Percentiles rank a stretch among this genome's conserved stretches.
Evolutionary conservation across 2,797 vertebrate species (phyloP).

Genomic region (Cynopterus sphinx): DNA sequence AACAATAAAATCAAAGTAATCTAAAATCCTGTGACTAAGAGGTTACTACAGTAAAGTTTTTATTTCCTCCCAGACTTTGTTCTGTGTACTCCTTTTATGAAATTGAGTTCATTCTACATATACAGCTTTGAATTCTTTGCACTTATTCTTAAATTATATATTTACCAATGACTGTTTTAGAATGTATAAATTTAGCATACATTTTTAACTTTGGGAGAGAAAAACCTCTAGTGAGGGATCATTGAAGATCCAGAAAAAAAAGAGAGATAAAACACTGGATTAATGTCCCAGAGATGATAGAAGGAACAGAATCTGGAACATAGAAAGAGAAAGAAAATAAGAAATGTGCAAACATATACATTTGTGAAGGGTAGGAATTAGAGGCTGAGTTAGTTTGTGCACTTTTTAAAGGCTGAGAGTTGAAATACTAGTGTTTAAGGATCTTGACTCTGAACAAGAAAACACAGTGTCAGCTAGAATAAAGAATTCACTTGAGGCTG

Average conservation of each 20-base stretch:
- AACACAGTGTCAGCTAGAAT: neutral
- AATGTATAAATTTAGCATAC: neutral
- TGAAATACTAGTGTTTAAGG: neutral
- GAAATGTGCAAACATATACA: neutral
- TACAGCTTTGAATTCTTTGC: neutral
- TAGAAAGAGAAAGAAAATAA: neutral
- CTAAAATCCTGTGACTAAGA: neutral
- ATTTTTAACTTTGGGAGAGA: neutral
- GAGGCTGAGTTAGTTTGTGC: neutral
- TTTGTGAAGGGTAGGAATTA: neutral
- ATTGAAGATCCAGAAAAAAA: neutral
- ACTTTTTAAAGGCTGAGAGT: neutral
- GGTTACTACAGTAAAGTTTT: neutral
- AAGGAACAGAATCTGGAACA: neutral
- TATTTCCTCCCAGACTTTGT: neutral
- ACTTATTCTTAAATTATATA: neutral
- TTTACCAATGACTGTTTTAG: neutral
- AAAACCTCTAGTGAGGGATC: neutral
- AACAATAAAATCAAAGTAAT: conserved; percentile 4
- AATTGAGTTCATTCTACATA: neutral
- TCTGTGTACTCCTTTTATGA: neutral
- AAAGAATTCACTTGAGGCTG: neutral
- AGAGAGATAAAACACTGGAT: neutral
- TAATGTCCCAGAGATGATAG: neutral
- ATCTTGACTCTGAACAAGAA: neutral